A percentile compares a stretch with the other conserved stretches of the same genome.
These are phyloP conservation scores for Bothrops jararaca DNA, from an alignment of 2,113 vertebrate genomes.

Conservation along the genomic window DNA sequence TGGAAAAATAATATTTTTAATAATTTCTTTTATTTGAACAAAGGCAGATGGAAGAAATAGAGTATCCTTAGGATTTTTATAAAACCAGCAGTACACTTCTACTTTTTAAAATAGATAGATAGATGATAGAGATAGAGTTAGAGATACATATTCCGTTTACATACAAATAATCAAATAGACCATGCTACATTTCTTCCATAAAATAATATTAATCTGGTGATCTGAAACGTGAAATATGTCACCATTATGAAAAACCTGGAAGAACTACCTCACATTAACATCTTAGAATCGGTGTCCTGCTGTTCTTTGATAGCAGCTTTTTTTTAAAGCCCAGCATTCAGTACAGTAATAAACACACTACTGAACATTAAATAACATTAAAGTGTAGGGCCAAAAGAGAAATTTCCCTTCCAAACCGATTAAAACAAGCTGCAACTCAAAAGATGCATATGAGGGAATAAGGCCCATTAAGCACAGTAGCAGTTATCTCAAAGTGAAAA, in stretches of 20 bases:
- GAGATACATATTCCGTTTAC: not conserved
- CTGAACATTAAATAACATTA: not conserved
- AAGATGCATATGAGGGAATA: not conserved
- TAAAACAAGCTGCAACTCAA: not conserved
- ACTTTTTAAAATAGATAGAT: not conserved
- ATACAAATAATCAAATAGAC: not conserved
- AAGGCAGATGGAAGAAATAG: not conserved
- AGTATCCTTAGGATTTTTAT: not conserved
- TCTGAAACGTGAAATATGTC: constrained; percentile 37
- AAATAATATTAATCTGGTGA: not conserved
- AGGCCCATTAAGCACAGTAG: not conserved
- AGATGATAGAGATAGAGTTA: not conserved
- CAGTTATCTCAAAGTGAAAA: not conserved
- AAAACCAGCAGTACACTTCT: not conserved
- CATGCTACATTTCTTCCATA: not conserved
- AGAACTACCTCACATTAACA: not conserved
- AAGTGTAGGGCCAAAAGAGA: not conserved
- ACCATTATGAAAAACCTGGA: constrained; percentile 18
- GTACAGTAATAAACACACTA: constrained; percentile 7
- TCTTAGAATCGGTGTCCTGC: not conserved
- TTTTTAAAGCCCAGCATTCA: not conserved
- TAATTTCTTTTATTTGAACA: not conserved
- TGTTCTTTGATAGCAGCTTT: not conserved
- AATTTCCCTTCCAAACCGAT: not conserved
- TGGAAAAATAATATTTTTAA: not conserved